Base-by-base conservation (phyloP, 2,113 vertebrate species). In the Xenopus borealis region DNA sequence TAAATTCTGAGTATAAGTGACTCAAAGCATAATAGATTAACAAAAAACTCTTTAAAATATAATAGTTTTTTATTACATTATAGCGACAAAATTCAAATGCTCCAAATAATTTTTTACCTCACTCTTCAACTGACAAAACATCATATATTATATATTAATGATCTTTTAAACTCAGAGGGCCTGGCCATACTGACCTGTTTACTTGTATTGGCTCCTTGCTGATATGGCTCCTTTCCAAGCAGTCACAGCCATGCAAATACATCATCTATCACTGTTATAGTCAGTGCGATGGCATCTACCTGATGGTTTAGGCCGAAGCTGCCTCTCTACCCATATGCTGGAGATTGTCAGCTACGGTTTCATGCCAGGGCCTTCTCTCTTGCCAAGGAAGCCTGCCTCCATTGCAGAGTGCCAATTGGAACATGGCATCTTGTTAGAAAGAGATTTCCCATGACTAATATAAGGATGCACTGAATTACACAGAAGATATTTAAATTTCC, bases 251-350 rank as follows among this genome's bases (percentile, higher is more conserved):
- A 81, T 83, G 89, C 89, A 93, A 86, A 91, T 84, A 81, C 85
- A 89, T 93, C 91, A 93, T 94, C 89, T 85, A 91, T 94, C 91
- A 94, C 80, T 80, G 84, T 80, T 83, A 72, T 65, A 85, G 85
- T 86, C 80, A 91, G 83, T 84, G 88, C 94, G 89, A 94, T 95
- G 95, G 92, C 95, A 93, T 90, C 88, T 90, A 95, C 94, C 95
- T 94, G 95, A 95, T 94, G 93, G 91, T 88, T 86, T 84, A 91
- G 92, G 91, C 89, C 91, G 92, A 90, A 91, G 90, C 88, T 86
- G 88, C 90, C 92, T 94, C 93, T 95, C 90, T 88, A 90, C 90
- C 94, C 96, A 96, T 97, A 98, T 98, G 97, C 90, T 93, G 85
- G 87, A 82, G 88, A 94, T 93, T 96, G 94, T 96, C 94, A 94